Percentiles rank a stretch among this genome's conserved stretches.
Evolutionary conservation across 1,140 invertebrate genomes (phyloP).

Genomic region (Pseudomyrmex cubaensis): DNA sequence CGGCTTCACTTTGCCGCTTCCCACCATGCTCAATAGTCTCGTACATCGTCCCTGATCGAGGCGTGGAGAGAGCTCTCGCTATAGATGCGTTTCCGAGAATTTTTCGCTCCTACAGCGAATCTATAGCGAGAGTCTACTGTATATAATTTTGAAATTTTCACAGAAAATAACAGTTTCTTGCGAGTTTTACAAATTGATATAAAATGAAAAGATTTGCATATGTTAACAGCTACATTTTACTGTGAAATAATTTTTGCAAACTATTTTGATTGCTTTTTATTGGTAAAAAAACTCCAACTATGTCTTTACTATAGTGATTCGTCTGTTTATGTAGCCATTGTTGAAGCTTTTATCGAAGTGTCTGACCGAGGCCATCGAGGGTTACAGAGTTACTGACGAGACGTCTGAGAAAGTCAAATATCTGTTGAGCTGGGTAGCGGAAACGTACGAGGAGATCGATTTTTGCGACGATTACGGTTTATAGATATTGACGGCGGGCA

Average conservation of each 20-base stretch:
- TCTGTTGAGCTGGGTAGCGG: slow-evolving; percentile 80
- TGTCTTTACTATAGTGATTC: slow-evolving; percentile 10
- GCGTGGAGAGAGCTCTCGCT: too few relatives aligned
- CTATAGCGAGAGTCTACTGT: too few relatives aligned
- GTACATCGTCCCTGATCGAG: too few relatives aligned
- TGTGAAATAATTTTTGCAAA: background rate
- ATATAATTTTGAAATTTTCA: too few relatives aligned
- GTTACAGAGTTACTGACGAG: slow-evolving; percentile 75
- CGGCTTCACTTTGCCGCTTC: too few relatives aligned
- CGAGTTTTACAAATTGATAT: background rate
- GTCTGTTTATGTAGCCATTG: slow-evolving; percentile 70
- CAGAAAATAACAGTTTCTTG: too few relatives aligned
- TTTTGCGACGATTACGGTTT: slow-evolving; percentile 63
- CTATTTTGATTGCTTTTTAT: background rate
- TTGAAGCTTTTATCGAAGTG: slow-evolving; percentile 80
- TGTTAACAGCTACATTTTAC: too few relatives aligned
- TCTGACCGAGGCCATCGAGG: slow-evolving; percentile 77
- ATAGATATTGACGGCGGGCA: slow-evolving; percentile 39
- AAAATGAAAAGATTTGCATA: background rate
- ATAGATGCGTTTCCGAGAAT: too few relatives aligned
- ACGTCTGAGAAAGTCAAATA: slow-evolving; percentile 77
- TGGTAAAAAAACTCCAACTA: background rate
- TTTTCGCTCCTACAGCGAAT: too few relatives aligned
- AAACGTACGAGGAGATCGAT: slow-evolving; percentile 78
- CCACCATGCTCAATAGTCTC: too few relatives aligned